Evolutionary conservation across 2,113 vertebrate species (phyloP), one percentile per base, ranked within the genome.

Genomic region (Gymnarchus niloticus): DNA sequence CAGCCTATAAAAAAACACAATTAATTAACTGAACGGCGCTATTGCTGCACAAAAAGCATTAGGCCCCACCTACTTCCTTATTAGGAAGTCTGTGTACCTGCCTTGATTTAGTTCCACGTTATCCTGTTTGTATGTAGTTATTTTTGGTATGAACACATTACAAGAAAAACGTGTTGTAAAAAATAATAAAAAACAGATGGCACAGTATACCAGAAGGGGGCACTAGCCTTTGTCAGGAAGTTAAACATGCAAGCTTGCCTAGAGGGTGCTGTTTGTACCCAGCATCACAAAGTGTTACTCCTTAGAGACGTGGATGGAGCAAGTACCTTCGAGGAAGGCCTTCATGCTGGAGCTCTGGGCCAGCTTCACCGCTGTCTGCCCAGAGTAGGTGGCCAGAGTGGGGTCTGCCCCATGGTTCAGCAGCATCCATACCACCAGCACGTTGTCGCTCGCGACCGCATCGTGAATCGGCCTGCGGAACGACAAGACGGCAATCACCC

Each of bases 401-500:
- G 98, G 98, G 89, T 99, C 98, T 0, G 98, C 98, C 0, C 98
- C 97, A 69, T 99, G 98, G 87, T 97, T 97, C 78, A 99, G 95
- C 73, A 99, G 94, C 89, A 99, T 92, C 97, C 97, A 98, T 86
- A 99, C 97, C 46, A 97, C 97, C n/a, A 97, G 95, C 83, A 99
- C 91, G 93, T 98, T 99, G 92, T 99, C 98, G 0, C 97, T 98
- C 0, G 96, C 97, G 65, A 98, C 98, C 0, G 98, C 98, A 1
- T 99, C 98, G 0, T 99, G 98, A 91, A 99, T 96, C 2, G 98
- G 98, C 86, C 98, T 99, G 83, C 52, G 21, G 49, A 83, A 69
- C 37, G 87, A 7, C 3, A 0, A n/a, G 49, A 37, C 3, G 25
- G 14, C 0, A 86, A 3, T 17, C 10, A 25, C 28, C 21, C 80